Conservation (phyloP, 2,888 invertebrate genomes). For the Drosophila fungiperda region DNA sequence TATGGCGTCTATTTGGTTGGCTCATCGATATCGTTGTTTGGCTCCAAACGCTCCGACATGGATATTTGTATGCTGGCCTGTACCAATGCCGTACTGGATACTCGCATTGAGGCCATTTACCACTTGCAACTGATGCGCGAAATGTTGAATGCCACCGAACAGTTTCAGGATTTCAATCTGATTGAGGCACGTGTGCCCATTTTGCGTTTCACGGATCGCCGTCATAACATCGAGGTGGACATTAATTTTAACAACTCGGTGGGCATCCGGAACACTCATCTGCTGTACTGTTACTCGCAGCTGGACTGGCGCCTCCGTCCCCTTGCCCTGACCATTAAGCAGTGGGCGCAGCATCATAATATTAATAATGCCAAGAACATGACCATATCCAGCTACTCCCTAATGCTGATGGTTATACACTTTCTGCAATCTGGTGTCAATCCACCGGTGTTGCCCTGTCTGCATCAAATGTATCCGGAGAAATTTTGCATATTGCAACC, state of each 20-base stretch:
- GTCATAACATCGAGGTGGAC: conserved; percentile 95
- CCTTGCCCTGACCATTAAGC: conserved; percentile 94
- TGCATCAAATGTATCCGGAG: conserved; percentile 90
- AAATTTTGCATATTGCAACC: conserved; percentile 87
- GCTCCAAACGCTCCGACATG: conserved; percentile 95
- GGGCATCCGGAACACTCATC: conserved; percentile 97
- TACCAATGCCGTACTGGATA: conserved; percentile 86
- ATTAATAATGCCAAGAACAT: conserved; percentile 98
- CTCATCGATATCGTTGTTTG: conserved; percentile 98
- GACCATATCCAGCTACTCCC: conserved; percentile 98
- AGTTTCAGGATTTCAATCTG: conserved; percentile 86
- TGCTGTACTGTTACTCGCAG: conserved; percentile 95
- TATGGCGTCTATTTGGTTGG: conserved; percentile 97
- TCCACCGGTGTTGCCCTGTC: conserved; percentile 93
- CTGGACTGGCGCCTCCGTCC: conserved; percentile 98
- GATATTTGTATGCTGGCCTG: conserved; percentile 96
- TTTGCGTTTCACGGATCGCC: conserved; percentile 93
- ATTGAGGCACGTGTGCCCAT: conserved; percentile 98
- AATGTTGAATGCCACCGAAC: conserved; percentile 79
- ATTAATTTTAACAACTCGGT: conserved; percentile 98
- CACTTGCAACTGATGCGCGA: conserved; percentile 82
- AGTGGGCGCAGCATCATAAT: conserved; percentile 97
- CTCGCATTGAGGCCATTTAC: conserved; percentile 89
- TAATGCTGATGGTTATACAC: conserved; percentile 98
- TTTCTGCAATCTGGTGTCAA: conserved; percentile 95